A percentile compares a stretch with the other conserved stretches of the same genome.
These are phyloP conservation scores for Rhagium mordax DNA, from an alignment of 2,888 invertebrate species.

Conservation along the genomic window DNA sequence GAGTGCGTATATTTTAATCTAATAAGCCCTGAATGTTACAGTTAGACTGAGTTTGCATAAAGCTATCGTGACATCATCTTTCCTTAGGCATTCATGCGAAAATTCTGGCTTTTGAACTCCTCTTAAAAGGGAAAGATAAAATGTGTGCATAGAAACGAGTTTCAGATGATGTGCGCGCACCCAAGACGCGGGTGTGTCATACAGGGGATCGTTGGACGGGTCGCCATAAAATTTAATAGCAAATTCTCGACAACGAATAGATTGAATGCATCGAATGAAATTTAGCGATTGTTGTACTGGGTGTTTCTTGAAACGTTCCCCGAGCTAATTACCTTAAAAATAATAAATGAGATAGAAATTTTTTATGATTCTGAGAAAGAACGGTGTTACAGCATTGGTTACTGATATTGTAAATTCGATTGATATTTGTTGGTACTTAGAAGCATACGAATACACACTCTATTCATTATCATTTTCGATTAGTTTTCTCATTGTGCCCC, in stretches of 20 bases:
- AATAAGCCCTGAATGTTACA: conserved; percentile 27
- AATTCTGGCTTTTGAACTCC: conserved; percentile 18
- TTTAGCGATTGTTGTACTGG: not conserved
- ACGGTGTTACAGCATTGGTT: too few relatives aligned
- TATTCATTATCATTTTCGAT: not conserved
- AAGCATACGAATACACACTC: too few relatives aligned
- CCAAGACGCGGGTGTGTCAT: conserved; percentile 14
- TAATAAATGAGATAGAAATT: too few relatives aligned
- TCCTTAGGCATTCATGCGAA: conserved; percentile 16
- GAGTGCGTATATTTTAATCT: conserved; percentile 25
- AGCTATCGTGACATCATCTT: conserved; percentile 26
- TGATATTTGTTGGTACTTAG: too few relatives aligned
- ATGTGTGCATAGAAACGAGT: not conserved
- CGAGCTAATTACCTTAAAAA: too few relatives aligned
- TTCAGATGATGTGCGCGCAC: not conserved
- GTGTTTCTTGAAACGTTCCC: too few relatives aligned
- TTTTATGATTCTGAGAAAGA: too few relatives aligned
- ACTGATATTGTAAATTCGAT: too few relatives aligned
- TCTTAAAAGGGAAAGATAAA: conserved; percentile 11
- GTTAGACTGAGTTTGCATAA: conserved; percentile 22
- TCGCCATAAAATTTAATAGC: conserved; percentile 18
- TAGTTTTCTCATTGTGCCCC: not conserved
- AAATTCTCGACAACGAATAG: not conserved
- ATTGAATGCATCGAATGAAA: not conserved
- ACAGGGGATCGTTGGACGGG: not conserved